Percentiles rank a stretch among this genome's conserved stretches.
Conservation (phyloP, 2,888 invertebrate species). For the Tanypteryx hageni region DNA sequence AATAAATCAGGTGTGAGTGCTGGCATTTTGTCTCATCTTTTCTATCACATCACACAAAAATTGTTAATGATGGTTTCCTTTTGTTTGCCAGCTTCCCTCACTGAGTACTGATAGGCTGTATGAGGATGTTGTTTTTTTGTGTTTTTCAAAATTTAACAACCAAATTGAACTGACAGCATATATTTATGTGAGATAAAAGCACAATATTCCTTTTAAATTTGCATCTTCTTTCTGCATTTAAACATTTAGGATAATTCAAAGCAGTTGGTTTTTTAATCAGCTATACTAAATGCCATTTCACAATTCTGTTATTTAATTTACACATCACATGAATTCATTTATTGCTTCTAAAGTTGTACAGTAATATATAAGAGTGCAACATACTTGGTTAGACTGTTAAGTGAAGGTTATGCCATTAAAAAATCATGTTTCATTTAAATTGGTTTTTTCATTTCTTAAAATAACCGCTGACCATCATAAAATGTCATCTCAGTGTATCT, state of each 20-base stretch:
- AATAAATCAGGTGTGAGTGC: too few relatives aligned
- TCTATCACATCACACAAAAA: too few relatives aligned
- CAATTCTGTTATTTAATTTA: not conserved
- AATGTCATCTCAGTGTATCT: not conserved
- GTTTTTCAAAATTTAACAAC: not conserved
- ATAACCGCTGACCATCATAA: not conserved
- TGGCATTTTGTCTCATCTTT: too few relatives aligned
- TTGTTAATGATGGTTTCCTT: too few relatives aligned
- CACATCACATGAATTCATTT: slow-evolving; percentile 38
- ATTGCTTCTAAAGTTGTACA: slow-evolving; percentile 60
- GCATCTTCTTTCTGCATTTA: not conserved
- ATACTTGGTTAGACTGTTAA: not conserved
- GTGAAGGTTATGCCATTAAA: not conserved
- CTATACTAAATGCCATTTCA: not conserved
- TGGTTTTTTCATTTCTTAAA: not conserved
- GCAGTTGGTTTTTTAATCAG: too few relatives aligned
- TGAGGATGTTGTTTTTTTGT: not conserved
- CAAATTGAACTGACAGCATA: not conserved
- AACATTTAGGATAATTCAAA: not conserved
- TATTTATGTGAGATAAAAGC: not conserved
- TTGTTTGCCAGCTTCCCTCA: too few relatives aligned
- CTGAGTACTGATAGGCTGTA: too few relatives aligned
- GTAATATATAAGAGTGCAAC: slow-evolving; percentile 33
- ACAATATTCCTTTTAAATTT: not conserved
- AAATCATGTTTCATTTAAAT: not conserved